Base-by-base conservation (phyloP, 2,888 invertebrate species). In the Mimachlamys varia region DNA sequence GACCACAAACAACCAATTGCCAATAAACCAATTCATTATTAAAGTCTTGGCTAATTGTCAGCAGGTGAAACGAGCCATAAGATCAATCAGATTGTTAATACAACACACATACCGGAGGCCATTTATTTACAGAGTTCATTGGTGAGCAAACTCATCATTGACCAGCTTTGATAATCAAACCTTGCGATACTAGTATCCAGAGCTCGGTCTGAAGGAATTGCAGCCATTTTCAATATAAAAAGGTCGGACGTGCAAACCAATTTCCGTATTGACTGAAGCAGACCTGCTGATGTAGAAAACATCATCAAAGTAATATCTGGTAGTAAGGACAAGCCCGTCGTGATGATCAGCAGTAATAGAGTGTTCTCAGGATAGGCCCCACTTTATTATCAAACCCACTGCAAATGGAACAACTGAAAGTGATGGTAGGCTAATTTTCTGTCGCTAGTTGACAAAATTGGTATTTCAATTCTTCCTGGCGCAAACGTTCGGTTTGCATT, bases 171-270 rank as follows among this genome's bases (percentile, higher is more conserved):
- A 76, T 33, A 76, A 76, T 76, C 27, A 76, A 62, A 62, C 22
- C 22, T 62, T 33, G 76, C 4, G 76, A 76, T 76, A 27, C 33
- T 76, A 33, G 19, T 33, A 76, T 76, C 76, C 76, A 76, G 13
- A 13, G 13, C 10, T 76, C 27, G 76, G 76, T 76, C 13, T 76
- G 27, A 27, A 76, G 76, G 76, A 76, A 76, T 76, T 33, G 76
- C 76, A 33, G 76, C 76, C 76, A 33, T 76, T 76, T 76, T 76
- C 76, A 76, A 76, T 76, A 76, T 76, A 76, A 76, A n/a, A 76
- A 76, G 22, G 13, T 76, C 76, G 27, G 76, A 76, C 17, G 33
- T 76, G 33, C 76, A 76, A 76, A 33, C 76, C 76, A 76, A 76
- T 76, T 76, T 33, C 76, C 27, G 33, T 33, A 76, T 76, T 76